Conservation (phyloP, 92 coral and sea anemone genomes). For the Zoanthus sociatus region DNA sequence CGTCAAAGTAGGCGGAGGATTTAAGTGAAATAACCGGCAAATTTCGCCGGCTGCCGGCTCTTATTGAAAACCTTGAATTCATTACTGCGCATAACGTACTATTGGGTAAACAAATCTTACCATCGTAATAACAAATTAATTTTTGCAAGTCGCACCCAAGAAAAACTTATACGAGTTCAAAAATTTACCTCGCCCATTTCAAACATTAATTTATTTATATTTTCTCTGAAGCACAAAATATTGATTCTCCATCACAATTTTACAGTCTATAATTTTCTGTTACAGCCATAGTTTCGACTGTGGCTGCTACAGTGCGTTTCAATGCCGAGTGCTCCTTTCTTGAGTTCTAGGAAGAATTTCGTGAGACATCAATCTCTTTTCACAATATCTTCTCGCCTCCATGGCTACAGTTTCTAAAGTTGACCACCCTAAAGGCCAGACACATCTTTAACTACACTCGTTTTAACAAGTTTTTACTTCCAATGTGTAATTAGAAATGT, state of each 20-base stretch:
- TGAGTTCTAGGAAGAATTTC: constrained; percentile 34
- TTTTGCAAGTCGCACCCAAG: no score
- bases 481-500: constrained; percentile 26
- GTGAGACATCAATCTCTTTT: not conserved
- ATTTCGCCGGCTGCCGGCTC: no score
- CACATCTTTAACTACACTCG: constrained; percentile 46
- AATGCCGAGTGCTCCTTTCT: constrained; percentile 2
- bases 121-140: no score
- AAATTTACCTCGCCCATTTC: constrained; percentile 29
- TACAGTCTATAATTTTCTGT: constrained; percentile 68
- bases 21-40: no score
- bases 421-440: not conserved
- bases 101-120: no score
- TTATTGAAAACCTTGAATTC: no score
- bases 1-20: no score
- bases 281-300: constrained; percentile 60
- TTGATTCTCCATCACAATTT: constrained; percentile 66
- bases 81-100: no score
- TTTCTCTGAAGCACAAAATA: constrained; percentile 78
- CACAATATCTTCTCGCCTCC: constrained; percentile 19
- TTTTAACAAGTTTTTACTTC: constrained; percentile 31
- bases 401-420: constrained; percentile 12
- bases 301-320: constrained; percentile 12
- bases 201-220: constrained; percentile 82
- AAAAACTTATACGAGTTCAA: no score